Evolutionary conservation across 2,797 vertebrate species (phyloP), one percentile per base, ranked within the genome.

Genomic region (Columba guinea): DNA sequence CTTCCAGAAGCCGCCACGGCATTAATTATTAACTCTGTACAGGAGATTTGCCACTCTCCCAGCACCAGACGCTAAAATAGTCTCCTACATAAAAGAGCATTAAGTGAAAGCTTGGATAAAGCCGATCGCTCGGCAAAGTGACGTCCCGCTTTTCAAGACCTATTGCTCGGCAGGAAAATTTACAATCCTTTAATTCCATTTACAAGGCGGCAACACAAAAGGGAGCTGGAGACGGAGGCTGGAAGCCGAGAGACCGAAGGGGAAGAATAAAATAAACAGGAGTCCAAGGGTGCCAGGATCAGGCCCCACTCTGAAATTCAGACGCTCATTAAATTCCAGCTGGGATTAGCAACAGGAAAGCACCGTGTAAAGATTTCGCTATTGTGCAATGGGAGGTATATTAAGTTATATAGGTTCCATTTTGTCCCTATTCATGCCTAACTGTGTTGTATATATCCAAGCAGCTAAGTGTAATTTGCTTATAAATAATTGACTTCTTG

Each of bases 401-500:
- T 95, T 92, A 95, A 85, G 74, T 94, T 97, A 71, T 93, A 87
- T 27, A 94, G 97, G 97, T 95, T 89, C 93, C 94, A 94, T 96
- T 97, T 87, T 96, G 95, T 97, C 95, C 98, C 98, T 97, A 96
- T 98, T 98, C 98, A 98, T 94, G 97, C 95, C 97, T 88, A 96
- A 97, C 98, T 87, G 89, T 97, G 96, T 98, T 98, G 98, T 97
- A 96, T 97, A 90, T 90, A 96, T 87, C 96, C 41, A 96, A 98
- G 97, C 98, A 98, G 97, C 98, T 93, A 87, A 95, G 97, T 96
- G 97, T 99, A 98, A 99, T 99, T 99, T 99, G 98, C 98, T 98
- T 98, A 98, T 99, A 99, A 99, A 99, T 99, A 99, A 99, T 98
- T 98, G 98, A 99, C 98, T 99, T 98, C 98, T 98, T 96, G 98